Conservation (phyloP, 2,888 invertebrate species). For the Bombylius major region DNA sequence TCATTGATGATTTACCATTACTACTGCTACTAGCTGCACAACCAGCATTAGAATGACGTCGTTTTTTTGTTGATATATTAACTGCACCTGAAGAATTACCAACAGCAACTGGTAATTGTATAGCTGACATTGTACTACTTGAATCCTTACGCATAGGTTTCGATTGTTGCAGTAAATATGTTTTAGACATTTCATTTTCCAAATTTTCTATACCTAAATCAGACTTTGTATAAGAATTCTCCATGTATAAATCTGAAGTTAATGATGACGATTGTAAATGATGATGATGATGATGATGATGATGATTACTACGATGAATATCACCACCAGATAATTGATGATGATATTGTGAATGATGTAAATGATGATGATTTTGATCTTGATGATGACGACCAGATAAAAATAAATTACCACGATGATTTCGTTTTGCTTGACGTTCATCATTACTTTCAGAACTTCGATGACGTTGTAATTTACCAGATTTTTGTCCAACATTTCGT, state of each 20-base stretch:
- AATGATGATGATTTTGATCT: constrained; percentile 22
- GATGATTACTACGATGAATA: constrained; percentile 6
- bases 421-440: constrained; percentile 17
- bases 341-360: constrained; percentile 10
- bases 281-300: background rate
- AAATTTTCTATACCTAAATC: constrained; percentile 35
- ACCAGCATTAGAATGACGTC: constrained; percentile 38
- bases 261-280: constrained; percentile 15
- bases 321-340: constrained; percentile 6
- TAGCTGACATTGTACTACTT: constrained; percentile 49
- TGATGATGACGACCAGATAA: constrained; percentile 21
- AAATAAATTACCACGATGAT: constrained; percentile 12
- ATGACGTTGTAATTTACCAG: constrained; percentile 30
- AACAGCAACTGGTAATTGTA: constrained; percentile 40
- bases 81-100: constrained; percentile 13
- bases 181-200: constrained; percentile 14
- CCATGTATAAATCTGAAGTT: constrained; percentile 31
- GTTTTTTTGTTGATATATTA: constrained; percentile 22
- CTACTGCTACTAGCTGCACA: constrained; percentile 21
- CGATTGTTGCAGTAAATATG: constrained; percentile 15
- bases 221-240: constrained; percentile 35
- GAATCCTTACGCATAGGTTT: constrained; percentile 46
- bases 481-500: background rate
- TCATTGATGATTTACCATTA: background rate
- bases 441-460: constrained; percentile 35